Conservation (phyloP, 2,113 vertebrate genomes). For the Pedionomus torquatus region DNA sequence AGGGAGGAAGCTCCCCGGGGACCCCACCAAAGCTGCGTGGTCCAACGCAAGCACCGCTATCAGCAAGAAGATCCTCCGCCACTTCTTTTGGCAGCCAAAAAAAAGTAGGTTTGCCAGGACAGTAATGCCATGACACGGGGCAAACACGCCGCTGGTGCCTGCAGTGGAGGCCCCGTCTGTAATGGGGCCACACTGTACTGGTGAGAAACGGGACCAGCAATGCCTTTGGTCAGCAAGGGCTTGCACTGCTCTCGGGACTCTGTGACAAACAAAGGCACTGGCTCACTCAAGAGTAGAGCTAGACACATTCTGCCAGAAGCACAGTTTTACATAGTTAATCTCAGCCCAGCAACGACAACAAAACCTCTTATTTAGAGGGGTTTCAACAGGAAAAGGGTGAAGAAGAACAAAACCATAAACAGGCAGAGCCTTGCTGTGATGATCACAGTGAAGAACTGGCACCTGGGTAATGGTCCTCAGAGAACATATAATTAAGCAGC, state of each 20-base stretch:
- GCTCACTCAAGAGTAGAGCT: neutral
- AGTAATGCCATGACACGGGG: accelerated
- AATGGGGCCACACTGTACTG: neutral
- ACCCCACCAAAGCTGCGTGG: neutral
- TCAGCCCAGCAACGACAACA: neutral
- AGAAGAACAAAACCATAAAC: neutral
- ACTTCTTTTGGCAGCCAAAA: neutral
- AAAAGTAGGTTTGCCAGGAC: neutral
- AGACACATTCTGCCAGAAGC: accelerated
- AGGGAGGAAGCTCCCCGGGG: neutral
- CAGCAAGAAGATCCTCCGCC: accelerated
- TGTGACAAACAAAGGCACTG: neutral
- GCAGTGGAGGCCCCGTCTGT: neutral
- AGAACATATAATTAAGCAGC: neutral
- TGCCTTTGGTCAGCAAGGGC: neutral
- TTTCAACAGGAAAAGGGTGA: neutral
- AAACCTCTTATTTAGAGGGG: neutral
- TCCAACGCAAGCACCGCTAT: neutral
- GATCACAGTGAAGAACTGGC: neutral
- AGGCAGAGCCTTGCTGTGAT: neutral
- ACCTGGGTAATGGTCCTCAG: neutral
- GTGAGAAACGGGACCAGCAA: neutral
- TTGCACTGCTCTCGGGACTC: neutral
- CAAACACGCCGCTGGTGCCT: neutral
- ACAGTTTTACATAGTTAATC: accelerated